Base-by-base conservation (phyloP, 2,888 invertebrate species). In the Agrochola macilenta region DNA sequence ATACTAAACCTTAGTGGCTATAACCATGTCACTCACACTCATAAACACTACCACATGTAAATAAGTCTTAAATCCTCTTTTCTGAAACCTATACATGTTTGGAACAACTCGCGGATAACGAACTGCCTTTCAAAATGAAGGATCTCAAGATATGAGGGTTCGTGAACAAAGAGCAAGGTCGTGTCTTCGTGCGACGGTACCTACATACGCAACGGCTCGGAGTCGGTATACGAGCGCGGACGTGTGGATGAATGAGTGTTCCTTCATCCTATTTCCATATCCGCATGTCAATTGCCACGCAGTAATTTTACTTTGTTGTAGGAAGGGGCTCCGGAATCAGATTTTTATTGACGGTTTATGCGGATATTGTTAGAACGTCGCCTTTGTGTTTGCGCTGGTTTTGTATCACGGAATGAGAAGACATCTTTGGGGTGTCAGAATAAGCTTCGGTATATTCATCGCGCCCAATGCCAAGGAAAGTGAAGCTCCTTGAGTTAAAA, bases 221-320 rank as follows among this genome's bases (percentile, higher is more conserved):
- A 57, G 35, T 46, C 57, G 52, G 76, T 76, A 85, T 86, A 78
- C 65, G 75, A 82, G 76, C 39, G 72, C 70, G 78, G 82, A 84
- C 77, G 74, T 75, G 78, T 75, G 66, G 78, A 78, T 82, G 82
- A 86, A 85, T 82, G 86, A 80, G 71, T 77, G 76, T 82, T 77
- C 81, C 85, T 80, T 61, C 85, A 82, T 82, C 85, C 80, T 78
- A 87, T 86, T 86, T 84, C 79, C 87, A 84, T 87, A 84, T 86
- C 85, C 87, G 77, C 76, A 71, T 82, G 82, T 79, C 83, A 83
- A 82, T 76, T 82, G 83, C 76, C 79, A 69, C 70, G 73, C 66
- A 79, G 75, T 86, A 82, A 86, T 85, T 83, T 83, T 75, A 83
- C 73, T 79, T 77, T 79, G 79, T 77, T 75, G 83, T 73, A 77